Percentiles rank a stretch among this genome's conserved stretches.
Conservation (phyloP, 2,888 invertebrate species). For the Gnatocerus cornutus region DNA sequence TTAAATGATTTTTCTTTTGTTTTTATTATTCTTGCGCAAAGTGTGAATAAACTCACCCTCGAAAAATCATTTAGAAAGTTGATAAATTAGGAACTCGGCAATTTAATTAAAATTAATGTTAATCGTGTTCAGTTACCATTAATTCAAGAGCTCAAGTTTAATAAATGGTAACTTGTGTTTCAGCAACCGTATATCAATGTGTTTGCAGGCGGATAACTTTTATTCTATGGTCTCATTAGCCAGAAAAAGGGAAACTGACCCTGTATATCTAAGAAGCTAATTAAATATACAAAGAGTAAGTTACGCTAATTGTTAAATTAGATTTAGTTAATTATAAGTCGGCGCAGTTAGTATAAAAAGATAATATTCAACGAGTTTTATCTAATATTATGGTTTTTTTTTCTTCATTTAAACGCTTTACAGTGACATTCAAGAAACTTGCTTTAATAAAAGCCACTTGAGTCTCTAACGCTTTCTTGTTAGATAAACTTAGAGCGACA, state of each 20-base stretch:
- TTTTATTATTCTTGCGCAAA: no score
- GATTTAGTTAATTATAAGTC: background rate
- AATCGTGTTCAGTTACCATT: constrained; percentile 30
- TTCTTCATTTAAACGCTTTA: background rate
- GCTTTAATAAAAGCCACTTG: constrained; percentile 6
- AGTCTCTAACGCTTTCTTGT: constrained; percentile 1
- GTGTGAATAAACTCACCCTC: no score
- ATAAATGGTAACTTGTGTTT: constrained; percentile 22
- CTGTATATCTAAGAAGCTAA: background rate
- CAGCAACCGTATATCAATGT: constrained; percentile 17
- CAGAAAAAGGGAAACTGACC: no score
- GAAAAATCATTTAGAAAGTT: background rate
- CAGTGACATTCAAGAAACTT: constrained; percentile 1
- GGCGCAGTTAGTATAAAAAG: no score
- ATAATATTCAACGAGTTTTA: no score
- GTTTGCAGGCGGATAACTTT: background rate
- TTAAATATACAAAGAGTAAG: no score
- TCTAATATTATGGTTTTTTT: no score
- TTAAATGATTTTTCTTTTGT: no score
- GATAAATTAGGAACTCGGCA: constrained; percentile 11
- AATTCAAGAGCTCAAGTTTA: constrained; percentile 31
- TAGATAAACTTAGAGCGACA: background rate
- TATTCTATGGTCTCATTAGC: constrained; percentile 3
- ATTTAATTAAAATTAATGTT: constrained; percentile 33
- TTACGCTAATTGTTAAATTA: no score